Evolutionary conservation across 2,888 invertebrate species (phyloP).

Genomic region (Mellilla xanthometata): DNA sequence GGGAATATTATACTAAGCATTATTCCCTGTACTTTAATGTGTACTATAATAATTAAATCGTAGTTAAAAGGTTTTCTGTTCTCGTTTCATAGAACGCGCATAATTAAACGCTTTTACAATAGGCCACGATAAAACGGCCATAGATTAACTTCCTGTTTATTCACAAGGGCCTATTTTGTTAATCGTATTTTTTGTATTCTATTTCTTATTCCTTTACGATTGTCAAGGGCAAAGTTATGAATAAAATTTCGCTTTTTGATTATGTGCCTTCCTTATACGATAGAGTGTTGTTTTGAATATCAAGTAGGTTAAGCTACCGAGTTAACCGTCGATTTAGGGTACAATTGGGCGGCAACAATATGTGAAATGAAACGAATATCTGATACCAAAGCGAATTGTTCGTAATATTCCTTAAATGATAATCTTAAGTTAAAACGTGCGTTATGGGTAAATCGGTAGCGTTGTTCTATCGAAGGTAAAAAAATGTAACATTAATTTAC

Average conservation of each 20-base stretch:
- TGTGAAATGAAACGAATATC: conserved; percentile 1
- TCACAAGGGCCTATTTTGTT: conserved; percentile 3
- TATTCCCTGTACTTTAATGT: no score
- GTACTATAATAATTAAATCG: no score
- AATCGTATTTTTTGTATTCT: conserved; percentile 4
- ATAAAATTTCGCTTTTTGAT: conserved; percentile 12
- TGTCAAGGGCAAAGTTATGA: conserved; percentile 12
- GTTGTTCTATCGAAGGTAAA: no score
- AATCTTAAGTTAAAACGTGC: neutral
- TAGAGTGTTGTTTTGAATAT: conserved; percentile 11
- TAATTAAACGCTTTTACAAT: conserved; percentile 2
- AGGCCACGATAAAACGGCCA: neutral
- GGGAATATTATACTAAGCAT: no score
- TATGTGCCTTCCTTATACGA: conserved; percentile 3
- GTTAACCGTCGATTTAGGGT: conserved; percentile 5
- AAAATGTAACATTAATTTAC: no score
- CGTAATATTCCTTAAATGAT: neutral
- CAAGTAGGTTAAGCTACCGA: conserved; percentile 1
- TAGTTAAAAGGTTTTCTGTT: no score
- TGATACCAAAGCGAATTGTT: neutral
- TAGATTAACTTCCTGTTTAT: conserved; percentile 13
- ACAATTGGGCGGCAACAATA: conserved; percentile 4
- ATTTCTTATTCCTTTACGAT: conserved; percentile 7
- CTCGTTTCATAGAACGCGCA: neutral
- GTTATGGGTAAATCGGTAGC: no score